A percentile compares a stretch with the other conserved stretches of the same genome.
Conservation (phyloP, 2,888 invertebrate genomes). For the Oeneis ivallda region DNA sequence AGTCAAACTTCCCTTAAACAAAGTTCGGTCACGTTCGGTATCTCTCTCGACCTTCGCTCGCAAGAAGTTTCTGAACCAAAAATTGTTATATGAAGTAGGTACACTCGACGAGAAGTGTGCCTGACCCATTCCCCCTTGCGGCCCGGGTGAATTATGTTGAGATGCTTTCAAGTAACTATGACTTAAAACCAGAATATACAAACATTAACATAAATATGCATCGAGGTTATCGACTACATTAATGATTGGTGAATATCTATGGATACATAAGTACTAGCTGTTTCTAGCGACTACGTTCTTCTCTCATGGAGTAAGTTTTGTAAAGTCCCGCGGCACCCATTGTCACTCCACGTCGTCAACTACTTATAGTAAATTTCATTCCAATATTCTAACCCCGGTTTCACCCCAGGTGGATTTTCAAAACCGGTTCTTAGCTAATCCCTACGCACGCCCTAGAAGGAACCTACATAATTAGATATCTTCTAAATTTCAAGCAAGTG, state of each 20-base stretch:
- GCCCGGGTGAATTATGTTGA: conserved; percentile 34
- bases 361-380: too few species aligned
- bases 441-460: too few species aligned
- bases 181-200: conserved; percentile 10
- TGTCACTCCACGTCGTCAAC: too few species aligned
- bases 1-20: conserved; percentile 18
- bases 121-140: conserved; percentile 37
- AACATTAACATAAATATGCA: conserved; percentile 12
- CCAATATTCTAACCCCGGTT: too few species aligned
- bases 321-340: too few species aligned
- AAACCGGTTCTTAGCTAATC: too few species aligned
- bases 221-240: background rate
- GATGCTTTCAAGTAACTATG: conserved; percentile 29
- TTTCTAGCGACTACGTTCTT: too few species aligned
- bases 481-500: too few species aligned
- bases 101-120: conserved; percentile 36
- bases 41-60: conserved; percentile 38
- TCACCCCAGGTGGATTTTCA: too few species aligned
- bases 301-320: too few species aligned
- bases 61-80: conserved; percentile 39
- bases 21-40: conserved; percentile 39
- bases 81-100: conserved; percentile 40
- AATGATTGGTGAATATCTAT: background rate
- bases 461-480: too few species aligned
- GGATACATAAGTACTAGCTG: too few species aligned